Base-by-base conservation (phyloP, 2,113 vertebrate species). In the Oryzias curvinotus region DNA sequence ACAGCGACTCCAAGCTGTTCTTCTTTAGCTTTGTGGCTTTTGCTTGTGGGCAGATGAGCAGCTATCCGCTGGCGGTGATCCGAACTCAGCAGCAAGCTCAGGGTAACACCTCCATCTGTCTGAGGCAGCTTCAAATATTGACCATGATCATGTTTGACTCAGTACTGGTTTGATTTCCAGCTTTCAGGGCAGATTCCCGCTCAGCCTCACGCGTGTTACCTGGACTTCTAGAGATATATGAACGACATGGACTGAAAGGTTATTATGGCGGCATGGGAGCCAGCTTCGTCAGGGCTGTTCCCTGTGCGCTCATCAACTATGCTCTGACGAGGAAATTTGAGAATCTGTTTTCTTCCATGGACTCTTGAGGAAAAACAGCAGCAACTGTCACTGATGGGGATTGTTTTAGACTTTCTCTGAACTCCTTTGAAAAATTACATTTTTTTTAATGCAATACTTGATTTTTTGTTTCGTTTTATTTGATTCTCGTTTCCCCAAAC, bases 11-110 rank as follows among this genome's bases (percentile, higher is more conserved):
- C 76, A 84, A 78, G 50, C 87, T 91, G 48, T 90, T 92, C 26
- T 84, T 90, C 82, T 91, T 90, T 77, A 91, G 89, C 75, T 92
- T 91, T 54, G 82, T 90, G 64, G 90, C 90, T 10, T 92, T 92
- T 49, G 86, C 90, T 2, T 87, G 79, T 14, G 90, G 88, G 78
- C 91, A 92, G 62, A 73, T 87, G 14, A 90, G 81, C 73, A 91
- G 90, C 62, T 92, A 92, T 68, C 91, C 91, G 0, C 73, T 91
- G 59, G 91, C 91, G 1, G 85, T 91, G 60, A 91, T 91, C 62
- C 75, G 91, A 54, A 92, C 90, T 10, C 90, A 91, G 62, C 90
- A 90, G 65, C 91, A 92, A 70, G 90, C 90, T 1, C 86, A 86
- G 71, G 90, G 91, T 91, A 82, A 68, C 7, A 0, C 2, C 18